Conservation (phyloP, 1,140 invertebrate genomes). For the Artemia franciscana region DNA sequence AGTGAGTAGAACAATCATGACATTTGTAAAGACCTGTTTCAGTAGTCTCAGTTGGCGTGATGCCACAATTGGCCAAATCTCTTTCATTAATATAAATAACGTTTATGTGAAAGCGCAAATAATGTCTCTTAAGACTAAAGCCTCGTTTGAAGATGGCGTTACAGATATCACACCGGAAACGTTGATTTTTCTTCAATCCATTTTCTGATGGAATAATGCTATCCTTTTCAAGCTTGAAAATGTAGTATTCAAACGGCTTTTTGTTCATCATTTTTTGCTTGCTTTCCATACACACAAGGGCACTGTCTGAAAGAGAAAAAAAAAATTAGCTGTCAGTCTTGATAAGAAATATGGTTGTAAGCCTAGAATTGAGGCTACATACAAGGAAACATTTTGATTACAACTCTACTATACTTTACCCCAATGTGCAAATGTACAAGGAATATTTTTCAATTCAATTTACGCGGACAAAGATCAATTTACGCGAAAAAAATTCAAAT, state of each 20-base stretch:
- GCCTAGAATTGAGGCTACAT: too few relatives aligned
- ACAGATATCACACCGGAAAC: constrained; percentile 28
- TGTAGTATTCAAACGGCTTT: not conserved
- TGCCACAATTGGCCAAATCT: constrained; percentile 21
- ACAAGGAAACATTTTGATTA: too few relatives aligned
- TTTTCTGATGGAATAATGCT: not conserved
- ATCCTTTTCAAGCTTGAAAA: not conserved
- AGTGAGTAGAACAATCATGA: not conserved
- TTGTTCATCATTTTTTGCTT: not conserved
- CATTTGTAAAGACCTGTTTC: not conserved
- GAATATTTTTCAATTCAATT: too few relatives aligned
- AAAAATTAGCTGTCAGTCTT: too few relatives aligned
- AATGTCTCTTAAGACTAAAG: constrained; percentile 31
- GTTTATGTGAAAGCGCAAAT: constrained; percentile 28
- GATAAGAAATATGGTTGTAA: too few relatives aligned
- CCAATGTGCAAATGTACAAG: too few relatives aligned
- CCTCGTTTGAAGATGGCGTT: constrained; percentile 23
- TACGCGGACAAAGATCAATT: too few relatives aligned
- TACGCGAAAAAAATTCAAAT: too few relatives aligned
- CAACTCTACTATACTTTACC: too few relatives aligned
- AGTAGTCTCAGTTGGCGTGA: constrained; percentile 10
- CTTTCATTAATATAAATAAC: constrained; percentile 23
- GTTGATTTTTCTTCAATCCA: not conserved
- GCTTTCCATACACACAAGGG: not conserved
- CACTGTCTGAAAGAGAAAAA: not conserved